Evolutionary conservation across 2,797 vertebrate genomes (phyloP).

Genomic region (Lepus townsendii): DNA sequence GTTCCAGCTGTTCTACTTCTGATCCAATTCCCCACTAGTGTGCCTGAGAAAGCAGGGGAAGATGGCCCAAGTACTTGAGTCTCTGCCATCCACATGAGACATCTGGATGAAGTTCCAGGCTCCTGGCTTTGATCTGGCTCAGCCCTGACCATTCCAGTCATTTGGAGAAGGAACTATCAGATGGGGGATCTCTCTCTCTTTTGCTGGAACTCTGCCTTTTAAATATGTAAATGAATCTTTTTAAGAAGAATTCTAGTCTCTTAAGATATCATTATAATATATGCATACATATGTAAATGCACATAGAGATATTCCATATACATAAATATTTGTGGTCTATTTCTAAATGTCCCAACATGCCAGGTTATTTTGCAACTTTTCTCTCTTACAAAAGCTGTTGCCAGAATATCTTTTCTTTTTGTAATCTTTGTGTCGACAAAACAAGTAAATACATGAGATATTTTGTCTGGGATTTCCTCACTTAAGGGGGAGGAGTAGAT

Average conservation of each 20-base stretch:
- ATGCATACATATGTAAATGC: neutral
- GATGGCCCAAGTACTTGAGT: no score
- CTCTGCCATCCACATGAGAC: no score
- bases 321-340: slow-evolving; percentile 47
- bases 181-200: no score
- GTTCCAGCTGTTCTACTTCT: no score
- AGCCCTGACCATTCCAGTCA: no score
- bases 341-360: slow-evolving; percentile 63
- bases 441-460: slow-evolving; percentile 33
- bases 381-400: neutral
- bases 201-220: no score
- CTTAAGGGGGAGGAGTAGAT: neutral
- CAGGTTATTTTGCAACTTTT: slow-evolving; percentile 45
- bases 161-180: no score
- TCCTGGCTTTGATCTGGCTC: no score
- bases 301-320: neutral
- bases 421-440: slow-evolving; percentile 9
- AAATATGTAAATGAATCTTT: no score
- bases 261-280: neutral
- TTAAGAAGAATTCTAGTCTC: neutral
- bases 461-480: slow-evolving; percentile 59
- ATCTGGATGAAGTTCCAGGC: no score
- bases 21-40: no score
- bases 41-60: no score
- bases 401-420: slow-evolving; percentile 57